A percentile compares a stretch with the other conserved stretches of the same genome.
Evolutionary conservation across 2,888 invertebrate species (phyloP).

Genomic region (Zhuqinia jingwanae): DNA sequence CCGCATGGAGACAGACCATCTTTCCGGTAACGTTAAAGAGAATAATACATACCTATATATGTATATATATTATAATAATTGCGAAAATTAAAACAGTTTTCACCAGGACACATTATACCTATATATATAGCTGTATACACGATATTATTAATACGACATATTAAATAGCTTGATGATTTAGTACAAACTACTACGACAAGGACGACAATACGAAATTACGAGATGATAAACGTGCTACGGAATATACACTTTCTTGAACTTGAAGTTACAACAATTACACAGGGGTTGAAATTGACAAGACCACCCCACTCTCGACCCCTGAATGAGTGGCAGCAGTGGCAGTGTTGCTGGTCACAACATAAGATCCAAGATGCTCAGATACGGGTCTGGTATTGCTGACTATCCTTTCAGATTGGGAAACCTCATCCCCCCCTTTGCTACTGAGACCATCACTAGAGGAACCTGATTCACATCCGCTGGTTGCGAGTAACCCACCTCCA

Average conservation of each 20-base stretch:
- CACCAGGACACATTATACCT: slow-evolving; percentile 45
- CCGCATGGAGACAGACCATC: not conserved
- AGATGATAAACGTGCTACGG: not conserved
- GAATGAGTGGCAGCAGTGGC: not conserved
- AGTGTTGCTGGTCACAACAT: not conserved
- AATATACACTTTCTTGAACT: slow-evolving; percentile 9
- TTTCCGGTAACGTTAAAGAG: slow-evolving; percentile 50
- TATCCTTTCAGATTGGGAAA: not conserved
- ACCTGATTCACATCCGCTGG: slow-evolving; percentile 61
- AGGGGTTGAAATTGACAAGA: slow-evolving; percentile 68
- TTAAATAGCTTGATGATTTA: not conserved
- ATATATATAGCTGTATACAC: slow-evolving; percentile 23
- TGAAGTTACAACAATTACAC: slow-evolving; percentile 58
- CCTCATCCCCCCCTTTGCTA: slow-evolving; percentile 59
- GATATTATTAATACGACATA: not conserved
- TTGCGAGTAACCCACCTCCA: slow-evolving; percentile 49
- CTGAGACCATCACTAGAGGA: slow-evolving; percentile 66
- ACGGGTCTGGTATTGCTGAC: slow-evolving; percentile 30
- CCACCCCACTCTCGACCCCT: slow-evolving; percentile 10
- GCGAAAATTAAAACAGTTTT: slow-evolving; percentile 32
- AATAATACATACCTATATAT: slow-evolving; percentile 19
- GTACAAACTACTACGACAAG: not conserved
- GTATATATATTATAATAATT: no score
- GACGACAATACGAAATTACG: slow-evolving; percentile 23
- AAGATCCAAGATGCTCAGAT: slow-evolving; percentile 61